Evolutionary conservation across 2,113 vertebrate genomes (phyloP), one percentile per base, ranked within the genome.

Genomic region (Erinaceus europaeus): DNA sequence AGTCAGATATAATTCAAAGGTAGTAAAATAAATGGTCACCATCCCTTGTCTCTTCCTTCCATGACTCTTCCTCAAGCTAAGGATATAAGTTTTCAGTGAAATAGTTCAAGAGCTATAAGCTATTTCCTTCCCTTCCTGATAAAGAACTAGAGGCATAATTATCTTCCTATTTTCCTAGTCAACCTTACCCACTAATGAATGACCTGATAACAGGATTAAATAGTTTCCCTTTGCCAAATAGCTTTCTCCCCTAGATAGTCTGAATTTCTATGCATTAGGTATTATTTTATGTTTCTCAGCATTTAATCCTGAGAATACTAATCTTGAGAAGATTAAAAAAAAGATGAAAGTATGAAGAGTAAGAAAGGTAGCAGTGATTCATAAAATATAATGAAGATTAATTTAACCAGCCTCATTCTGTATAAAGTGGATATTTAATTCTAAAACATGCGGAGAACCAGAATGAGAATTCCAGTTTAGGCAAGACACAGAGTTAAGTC

Each of bases 261-360:
- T 52, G 18, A 88, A 84, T 34, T 69, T 77, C 53, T 73, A 90
- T 12, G 42, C 27, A 62, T 36, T 71, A 38, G 36, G 59, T 68
- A 84, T 55, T 57, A 48, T 84, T 77, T 86, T 29, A 88, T 12
- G 23, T 80, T 81, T 69, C 52, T 78, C 84, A 86, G 18, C 65
- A 86, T 11, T 9, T 34, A 84, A 85, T 57, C 87, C 52, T 78
- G 32, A 62, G 44, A 85, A 71, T 21, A 84, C 75, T 88, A 90
- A 87, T n/a, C n/a, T n/a, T n/a, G 32, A 62, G 44, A 85, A 71
- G 25, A 84, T 78, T 88, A 90, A 87, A 84, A 68, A 79, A 85
- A 75, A 73, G 53, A 38, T 46, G 5, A 90, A 67, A 68, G 29
- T 69, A 21, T 29, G 14, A 90, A 82, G 20, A 53, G 6, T 53